Conservation (phyloP, 2,888 invertebrate genomes). For the Strigamia maritima region DNA sequence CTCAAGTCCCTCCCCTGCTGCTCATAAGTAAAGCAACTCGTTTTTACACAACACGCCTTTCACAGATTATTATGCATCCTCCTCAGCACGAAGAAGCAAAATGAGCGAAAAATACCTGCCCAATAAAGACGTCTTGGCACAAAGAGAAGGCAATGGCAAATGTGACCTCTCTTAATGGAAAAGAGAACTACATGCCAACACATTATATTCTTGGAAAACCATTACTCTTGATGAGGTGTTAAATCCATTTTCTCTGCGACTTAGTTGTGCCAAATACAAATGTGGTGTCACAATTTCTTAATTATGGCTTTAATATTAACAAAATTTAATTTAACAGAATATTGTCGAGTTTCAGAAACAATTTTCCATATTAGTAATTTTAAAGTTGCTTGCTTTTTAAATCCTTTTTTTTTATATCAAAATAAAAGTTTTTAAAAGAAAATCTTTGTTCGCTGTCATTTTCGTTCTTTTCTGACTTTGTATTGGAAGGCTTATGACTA, state of each 20-base stretch:
- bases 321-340: no score
- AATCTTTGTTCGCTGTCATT: background rate
- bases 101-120: constrained; percentile 18
- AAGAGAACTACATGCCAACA: constrained; percentile 26
- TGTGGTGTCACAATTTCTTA: background rate
- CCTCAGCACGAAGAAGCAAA: background rate
- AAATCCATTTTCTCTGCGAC: constrained; percentile 2
- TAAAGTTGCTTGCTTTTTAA: no score
- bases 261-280: background rate
- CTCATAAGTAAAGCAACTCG: constrained; percentile 7
- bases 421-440: background rate
- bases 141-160: background rate
- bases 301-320: no score
- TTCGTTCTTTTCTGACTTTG: background rate
- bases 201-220: constrained; percentile 31
- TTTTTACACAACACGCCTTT: constrained; percentile 13
- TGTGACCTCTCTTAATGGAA: constrained; percentile 34
- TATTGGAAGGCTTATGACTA: background rate
- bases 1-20: constrained; percentile 28
- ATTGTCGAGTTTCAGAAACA: no score
- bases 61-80: constrained; percentile 24
- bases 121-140: constrained; percentile 27
- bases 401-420: background rate
- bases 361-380: no score
- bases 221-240: constrained; percentile 32